A percentile compares a stretch with the other conserved stretches of the same genome.
Conservation (phyloP, 1,140 invertebrate species). For the Drosophila sulfurigaster region DNA sequence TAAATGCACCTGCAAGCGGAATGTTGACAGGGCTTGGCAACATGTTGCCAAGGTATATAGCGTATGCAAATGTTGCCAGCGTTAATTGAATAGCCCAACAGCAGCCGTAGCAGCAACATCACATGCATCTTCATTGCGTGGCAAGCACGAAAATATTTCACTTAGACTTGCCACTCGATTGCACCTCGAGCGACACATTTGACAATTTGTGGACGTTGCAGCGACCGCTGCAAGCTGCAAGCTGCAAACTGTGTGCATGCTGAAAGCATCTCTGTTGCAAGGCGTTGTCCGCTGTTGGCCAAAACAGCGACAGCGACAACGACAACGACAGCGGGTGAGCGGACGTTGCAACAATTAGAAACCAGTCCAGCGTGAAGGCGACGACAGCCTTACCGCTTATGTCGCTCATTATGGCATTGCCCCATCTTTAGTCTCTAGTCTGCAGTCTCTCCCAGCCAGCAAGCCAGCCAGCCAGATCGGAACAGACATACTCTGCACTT, state of each 20-base stretch:
- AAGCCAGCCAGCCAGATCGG: no score
- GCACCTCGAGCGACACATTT: slow-evolving; percentile 36
- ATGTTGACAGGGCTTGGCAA: slow-evolving; percentile 37
- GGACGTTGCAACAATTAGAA: slow-evolving; percentile 40
- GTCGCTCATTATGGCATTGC: slow-evolving; percentile 25
- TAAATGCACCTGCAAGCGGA: slow-evolving; percentile 33
- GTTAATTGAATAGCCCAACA: slow-evolving; percentile 34
- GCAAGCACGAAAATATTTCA: slow-evolving; percentile 36
- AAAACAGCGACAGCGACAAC: background rate
- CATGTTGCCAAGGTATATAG: slow-evolving; percentile 25
- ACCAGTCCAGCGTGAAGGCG: slow-evolving; percentile 43
- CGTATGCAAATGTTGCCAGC: slow-evolving; percentile 46
- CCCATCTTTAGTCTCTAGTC: background rate
- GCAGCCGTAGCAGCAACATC: background rate
- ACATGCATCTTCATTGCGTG: slow-evolving; percentile 34
- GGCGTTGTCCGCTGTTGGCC: slow-evolving; percentile 20
- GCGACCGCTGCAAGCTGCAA: slow-evolving; percentile 2
- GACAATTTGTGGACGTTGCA: slow-evolving; percentile 42
- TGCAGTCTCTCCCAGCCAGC: no score
- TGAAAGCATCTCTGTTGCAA: background rate
- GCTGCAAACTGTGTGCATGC: background rate
- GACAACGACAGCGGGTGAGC: background rate
- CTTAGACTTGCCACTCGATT: slow-evolving; percentile 15
- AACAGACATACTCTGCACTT: slow-evolving; percentile 10
- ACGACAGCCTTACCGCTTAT: slow-evolving; percentile 35